Evolutionary conservation across 2,888 invertebrate species (phyloP).

Genomic region (Pollenia amentaria): DNA sequence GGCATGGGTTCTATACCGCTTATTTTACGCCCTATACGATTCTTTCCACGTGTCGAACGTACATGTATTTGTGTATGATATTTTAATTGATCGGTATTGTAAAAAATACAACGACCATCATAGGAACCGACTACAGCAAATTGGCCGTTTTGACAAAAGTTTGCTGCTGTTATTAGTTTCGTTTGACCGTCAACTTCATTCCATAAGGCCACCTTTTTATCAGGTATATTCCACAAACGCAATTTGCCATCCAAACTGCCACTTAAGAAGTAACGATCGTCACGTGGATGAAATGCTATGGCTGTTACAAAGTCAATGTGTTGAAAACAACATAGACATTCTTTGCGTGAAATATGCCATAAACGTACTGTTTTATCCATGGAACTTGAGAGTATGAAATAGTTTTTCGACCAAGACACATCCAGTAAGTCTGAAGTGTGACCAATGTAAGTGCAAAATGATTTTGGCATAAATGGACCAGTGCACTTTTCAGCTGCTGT

Average conservation of each 20-base stretch:
- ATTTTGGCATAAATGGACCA: constrained; percentile 93
- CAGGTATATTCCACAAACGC: constrained; percentile 99
- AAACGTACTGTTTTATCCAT: constrained; percentile 99
- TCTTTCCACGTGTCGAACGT: constrained; percentile 96
- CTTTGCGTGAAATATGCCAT: constrained; percentile 98
- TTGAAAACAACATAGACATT: constrained; percentile 99
- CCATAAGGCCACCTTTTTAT: constrained; percentile 99
- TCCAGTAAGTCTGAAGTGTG: constrained; percentile 98
- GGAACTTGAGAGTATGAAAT: constrained; percentile 98
- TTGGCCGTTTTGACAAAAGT: constrained; percentile 98
- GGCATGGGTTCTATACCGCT: constrained; percentile 99
- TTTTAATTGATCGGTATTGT: constrained; percentile 98
- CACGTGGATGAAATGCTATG: constrained; percentile 98
- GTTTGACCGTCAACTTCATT: constrained; percentile 98
- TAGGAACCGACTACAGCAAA: constrained; percentile 99
- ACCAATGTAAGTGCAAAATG: constrained; percentile 96
- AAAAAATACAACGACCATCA: constrained; percentile 99
- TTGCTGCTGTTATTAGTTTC: constrained; percentile 97
- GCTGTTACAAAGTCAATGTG: constrained; percentile 99
- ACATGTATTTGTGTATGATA: constrained; percentile 99
- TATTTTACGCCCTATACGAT: constrained; percentile 97
- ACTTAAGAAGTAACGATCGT: constrained; percentile 95
- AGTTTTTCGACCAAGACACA: constrained; percentile 99
- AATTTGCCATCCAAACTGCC: constrained; percentile 99
- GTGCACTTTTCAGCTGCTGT: constrained; percentile 87